Evolutionary conservation across 2,113 vertebrate genomes (phyloP).

Genomic region (Ceyx margarethae): DNA sequence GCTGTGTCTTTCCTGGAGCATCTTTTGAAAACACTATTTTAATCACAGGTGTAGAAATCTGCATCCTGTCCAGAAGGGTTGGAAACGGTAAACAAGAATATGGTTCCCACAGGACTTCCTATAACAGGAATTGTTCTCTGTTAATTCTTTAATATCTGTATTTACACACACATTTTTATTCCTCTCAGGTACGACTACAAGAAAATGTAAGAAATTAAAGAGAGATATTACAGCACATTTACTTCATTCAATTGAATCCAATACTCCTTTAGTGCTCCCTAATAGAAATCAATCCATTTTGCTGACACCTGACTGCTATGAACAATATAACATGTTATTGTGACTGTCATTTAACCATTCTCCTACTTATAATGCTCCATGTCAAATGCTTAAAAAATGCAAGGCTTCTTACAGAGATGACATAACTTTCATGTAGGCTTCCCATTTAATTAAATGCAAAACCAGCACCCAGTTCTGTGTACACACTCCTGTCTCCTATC

Average conservation of each 20-base stretch:
- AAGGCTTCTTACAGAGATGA: background rate
- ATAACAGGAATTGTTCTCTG: background rate
- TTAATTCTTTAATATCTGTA: conserved; percentile 40
- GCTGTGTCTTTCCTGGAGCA: background rate
- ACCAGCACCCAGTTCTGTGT: background rate
- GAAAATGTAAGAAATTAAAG: conserved; percentile 31
- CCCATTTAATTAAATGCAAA: background rate
- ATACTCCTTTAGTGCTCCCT: background rate
- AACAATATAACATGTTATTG: conserved; percentile 1
- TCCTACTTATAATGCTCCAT: background rate
- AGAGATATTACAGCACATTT: background rate
- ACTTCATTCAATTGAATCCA: background rate
- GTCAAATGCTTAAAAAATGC: background rate
- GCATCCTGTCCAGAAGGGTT: conserved; percentile 26
- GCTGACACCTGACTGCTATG: background rate
- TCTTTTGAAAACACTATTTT: conserved; percentile 52
- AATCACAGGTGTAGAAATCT: conserved; percentile 34
- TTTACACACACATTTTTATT: conserved; percentile 36
- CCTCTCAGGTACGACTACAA: background rate
- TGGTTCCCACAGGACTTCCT: background rate
- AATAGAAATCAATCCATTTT: background rate
- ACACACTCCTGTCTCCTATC: background rate
- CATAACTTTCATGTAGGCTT: background rate
- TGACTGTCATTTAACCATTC: background rate
- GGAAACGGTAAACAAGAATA: conserved; percentile 41